These are phyloP conservation scores for Lacerta viridis DNA, from an alignment of 2,797 vertebrate genomes.

Conservation along the genomic window DNA sequence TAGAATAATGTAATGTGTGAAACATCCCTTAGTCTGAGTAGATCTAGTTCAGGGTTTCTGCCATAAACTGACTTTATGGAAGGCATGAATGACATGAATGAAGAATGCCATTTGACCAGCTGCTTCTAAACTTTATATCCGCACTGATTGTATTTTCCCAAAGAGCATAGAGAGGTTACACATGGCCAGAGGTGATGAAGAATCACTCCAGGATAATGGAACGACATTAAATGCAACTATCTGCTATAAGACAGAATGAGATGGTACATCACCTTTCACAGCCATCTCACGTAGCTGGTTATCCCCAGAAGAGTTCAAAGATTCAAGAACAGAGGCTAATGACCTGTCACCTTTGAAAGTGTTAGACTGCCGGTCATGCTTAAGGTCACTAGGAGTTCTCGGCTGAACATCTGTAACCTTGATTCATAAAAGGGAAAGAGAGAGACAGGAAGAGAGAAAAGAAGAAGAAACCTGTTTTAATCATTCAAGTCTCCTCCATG, in stretches of 20 bases:
- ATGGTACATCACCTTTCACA: conserved; percentile 40
- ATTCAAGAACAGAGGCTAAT: conserved; percentile 25
- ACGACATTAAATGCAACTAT: conserved; percentile 24
- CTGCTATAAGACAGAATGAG: conserved; percentile 34
- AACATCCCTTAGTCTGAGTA: neutral
- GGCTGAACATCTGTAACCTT: conserved; percentile 30
- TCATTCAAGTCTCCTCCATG: neutral
- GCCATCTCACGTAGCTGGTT: conserved; percentile 8
- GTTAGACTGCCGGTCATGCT: neutral
- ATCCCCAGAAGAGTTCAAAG: conserved; percentile 25
- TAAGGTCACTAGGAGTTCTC: conserved; percentile 29
- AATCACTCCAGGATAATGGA: conserved; percentile 9
- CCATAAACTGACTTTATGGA: conserved; percentile 9
- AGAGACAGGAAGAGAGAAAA: neutral
- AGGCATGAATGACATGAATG: conserved; percentile 12
- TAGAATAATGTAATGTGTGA: neutral
- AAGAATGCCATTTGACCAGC: conserved; percentile 3
- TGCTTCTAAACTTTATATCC: conserved; percentile 55
- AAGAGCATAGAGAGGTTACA: conserved; percentile 16
- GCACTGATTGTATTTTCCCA: conserved; percentile 28
- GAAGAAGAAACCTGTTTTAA: neutral
- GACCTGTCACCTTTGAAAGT: conserved; percentile 25
- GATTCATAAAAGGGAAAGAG: neutral
- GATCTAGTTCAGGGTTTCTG: conserved; percentile 12
- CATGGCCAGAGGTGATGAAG: conserved; percentile 3